Evolutionary conservation across 2,797 vertebrate genomes (phyloP), one percentile per base, ranked within the genome.

Genomic region (Dromococcyx pavoninus): DNA sequence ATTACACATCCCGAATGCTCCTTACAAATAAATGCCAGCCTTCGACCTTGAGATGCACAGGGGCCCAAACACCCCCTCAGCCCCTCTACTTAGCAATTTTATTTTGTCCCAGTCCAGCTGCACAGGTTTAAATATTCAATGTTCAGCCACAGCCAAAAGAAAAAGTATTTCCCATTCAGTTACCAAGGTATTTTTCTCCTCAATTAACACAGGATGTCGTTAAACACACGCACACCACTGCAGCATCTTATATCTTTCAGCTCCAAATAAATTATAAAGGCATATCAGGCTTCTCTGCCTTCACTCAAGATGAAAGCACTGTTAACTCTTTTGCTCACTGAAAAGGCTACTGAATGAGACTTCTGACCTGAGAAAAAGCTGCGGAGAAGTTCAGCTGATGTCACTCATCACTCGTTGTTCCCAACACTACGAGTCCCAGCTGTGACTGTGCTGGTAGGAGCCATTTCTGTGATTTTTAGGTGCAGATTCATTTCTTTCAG

Each of bases 261-360:
- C 85, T 86, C 90, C 88, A 74, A 88, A 88, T 46, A 92, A 90
- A 76, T 74, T 46, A 69, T 25, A 53, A 62, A 93, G 41, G 46
- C 65, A 9, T 33, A 71, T 58, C 72, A 62, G 73, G 13, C 87
- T 69, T 32, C 75, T 57, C 83, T 32, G 64, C 53, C 91, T 80
- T 86, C 73, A 80, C 65, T 21, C 54, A 12, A 65, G 76, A 82
- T 50, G 66, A 95, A 94, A 93, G 85, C 62, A 77, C 61, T 56
- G 39, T 71, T 50, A 61, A 89, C 24, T 57, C 62, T 32, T 64
- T 2, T 35, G 74, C 61, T 64, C 76, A 53, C 4, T 72, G 71
- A 90, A 97, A 82, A 1, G 0, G 48, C 61, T 25, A 30, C 57
- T 57, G 79, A 78, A 53, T 30, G 11, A 10, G 27, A 27, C 53